Evolutionary conservation across 2,888 invertebrate genomes (phyloP).

Genomic region (Cerastis rubricosa): DNA sequence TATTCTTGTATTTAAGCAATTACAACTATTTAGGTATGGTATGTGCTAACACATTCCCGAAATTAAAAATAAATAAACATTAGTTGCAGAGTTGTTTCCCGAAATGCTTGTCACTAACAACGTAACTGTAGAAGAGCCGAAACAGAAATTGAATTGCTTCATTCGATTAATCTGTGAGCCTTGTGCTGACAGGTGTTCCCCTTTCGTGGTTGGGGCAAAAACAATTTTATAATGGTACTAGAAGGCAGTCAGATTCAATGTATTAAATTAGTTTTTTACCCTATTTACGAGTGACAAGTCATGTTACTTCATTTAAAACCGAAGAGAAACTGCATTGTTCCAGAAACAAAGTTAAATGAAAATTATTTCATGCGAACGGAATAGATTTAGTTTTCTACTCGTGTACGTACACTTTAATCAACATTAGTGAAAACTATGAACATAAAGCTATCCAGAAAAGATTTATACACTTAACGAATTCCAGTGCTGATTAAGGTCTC

Average conservation of each 20-base stretch:
- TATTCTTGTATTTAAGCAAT: neutral
- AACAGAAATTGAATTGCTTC: conserved; percentile 8
- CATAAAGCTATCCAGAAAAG: conserved; percentile 10
- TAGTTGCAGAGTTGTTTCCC: too few relatives aligned
- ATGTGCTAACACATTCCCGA: neutral
- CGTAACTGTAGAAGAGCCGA: neutral
- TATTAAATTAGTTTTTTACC: conserved; percentile 28
- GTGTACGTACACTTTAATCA: conserved; percentile 52
- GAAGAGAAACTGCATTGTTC: neutral
- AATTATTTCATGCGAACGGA: conserved; percentile 28
- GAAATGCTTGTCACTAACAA: neutral
- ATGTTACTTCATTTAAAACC: conserved; percentile 24
- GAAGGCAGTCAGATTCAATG: conserved; percentile 19
- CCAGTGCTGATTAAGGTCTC: conserved; percentile 9
- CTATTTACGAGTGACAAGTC: conserved; percentile 36
- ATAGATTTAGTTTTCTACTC: conserved; percentile 41
- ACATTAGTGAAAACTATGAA: conserved; percentile 28
- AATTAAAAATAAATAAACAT: too few relatives aligned
- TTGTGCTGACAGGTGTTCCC: conserved; percentile 14
- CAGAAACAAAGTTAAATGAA: conserved; percentile 35
- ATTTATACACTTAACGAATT: neutral
- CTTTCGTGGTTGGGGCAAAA: conserved; percentile 8
- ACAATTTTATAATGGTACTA: conserved; percentile 17
- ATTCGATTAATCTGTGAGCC: conserved; percentile 30
- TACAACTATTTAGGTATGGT: conserved; percentile 10